These are phyloP conservation scores for Pseudomyrmex gracilis DNA, from an alignment of 1,140 invertebrate genomes.

Conservation along the genomic window DNA sequence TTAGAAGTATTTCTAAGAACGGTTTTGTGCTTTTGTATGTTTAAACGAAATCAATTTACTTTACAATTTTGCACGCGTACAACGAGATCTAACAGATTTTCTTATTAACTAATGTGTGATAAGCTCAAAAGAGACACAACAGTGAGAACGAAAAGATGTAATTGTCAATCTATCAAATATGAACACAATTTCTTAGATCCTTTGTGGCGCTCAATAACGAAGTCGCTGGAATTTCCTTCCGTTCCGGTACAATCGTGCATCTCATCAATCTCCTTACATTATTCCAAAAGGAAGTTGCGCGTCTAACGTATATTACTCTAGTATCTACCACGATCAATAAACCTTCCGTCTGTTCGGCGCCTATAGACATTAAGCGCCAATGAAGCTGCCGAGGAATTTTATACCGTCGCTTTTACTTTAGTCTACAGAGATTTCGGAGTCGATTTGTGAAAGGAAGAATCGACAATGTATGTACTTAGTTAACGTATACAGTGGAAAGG, in stretches of 20 bases:
- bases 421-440: conserved; percentile 33
- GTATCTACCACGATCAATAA: conserved; percentile 23
- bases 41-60: not conserved
- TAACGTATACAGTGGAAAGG: conserved; percentile 35
- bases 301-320: conserved; percentile 9
- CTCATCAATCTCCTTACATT: conserved; percentile 57
- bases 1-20: not conserved
- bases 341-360: not conserved
- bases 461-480: conserved; percentile 31
- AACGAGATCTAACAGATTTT: not conserved
- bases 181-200: conserved; percentile 46
- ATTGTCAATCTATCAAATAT: conserved; percentile 57
- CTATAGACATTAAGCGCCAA: conserved; percentile 7
- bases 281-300: conserved; percentile 23
- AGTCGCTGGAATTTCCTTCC: conserved; percentile 47
- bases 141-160: conserved; percentile 33
- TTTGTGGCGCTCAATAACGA: conserved; percentile 47
- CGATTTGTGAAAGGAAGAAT: conserved; percentile 25
- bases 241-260: conserved; percentile 47
- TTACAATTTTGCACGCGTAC: no score
- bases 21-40: not conserved
- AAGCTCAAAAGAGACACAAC: conserved; percentile 1
- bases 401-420: conserved; percentile 24
- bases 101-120: not conserved
- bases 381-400: conserved; percentile 22